Evolutionary conservation across 2,888 invertebrate species (phyloP).

Genomic region (Ramazzottius varieornatus): DNA sequence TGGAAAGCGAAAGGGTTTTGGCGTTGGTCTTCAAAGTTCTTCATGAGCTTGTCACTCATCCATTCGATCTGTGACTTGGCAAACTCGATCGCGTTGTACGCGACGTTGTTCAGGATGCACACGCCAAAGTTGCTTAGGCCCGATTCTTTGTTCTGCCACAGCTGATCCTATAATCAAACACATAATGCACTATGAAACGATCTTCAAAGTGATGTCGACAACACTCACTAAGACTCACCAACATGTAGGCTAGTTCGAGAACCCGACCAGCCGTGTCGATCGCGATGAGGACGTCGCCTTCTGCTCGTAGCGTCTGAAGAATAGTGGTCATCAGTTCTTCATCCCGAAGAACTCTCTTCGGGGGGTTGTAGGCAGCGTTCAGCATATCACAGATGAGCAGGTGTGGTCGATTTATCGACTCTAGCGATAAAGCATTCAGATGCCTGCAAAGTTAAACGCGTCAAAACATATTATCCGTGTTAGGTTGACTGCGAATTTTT

Average conservation of each 20-base stretch:
- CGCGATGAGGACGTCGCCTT: constrained; percentile 80
- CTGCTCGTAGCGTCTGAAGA: constrained; percentile 63
- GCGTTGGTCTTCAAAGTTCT: constrained; percentile 25
- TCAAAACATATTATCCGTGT: not conserved
- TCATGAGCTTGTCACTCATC: constrained; percentile 97
- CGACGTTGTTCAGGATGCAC: constrained; percentile 75
- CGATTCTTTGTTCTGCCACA: constrained; percentile 82
- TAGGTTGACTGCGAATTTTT: not conserved
- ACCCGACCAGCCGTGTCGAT: constrained; percentile 91
- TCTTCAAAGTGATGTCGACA: not conserved
- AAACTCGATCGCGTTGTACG: constrained; percentile 92
- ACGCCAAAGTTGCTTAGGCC: constrained; percentile 78
- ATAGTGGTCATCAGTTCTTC: constrained; percentile 91
- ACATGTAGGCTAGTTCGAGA: constrained; percentile 77
- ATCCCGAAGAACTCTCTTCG: constrained; percentile 60
- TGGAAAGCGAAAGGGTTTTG: constrained; percentile 76
- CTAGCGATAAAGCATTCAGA: constrained; percentile 78
- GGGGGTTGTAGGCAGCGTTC: constrained; percentile 78
- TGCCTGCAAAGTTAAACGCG: constrained; percentile 26
- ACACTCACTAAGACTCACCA: constrained; percentile 24
- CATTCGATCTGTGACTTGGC: constrained; percentile 95
- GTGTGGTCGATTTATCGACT: constrained; percentile 64
- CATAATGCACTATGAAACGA: not conserved
- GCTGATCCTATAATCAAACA: constrained; percentile 33
- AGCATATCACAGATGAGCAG: constrained; percentile 78